phyloP scores from a whole-genome alignment of 1,140 invertebrate species.

The Radopholus similis region DNA sequence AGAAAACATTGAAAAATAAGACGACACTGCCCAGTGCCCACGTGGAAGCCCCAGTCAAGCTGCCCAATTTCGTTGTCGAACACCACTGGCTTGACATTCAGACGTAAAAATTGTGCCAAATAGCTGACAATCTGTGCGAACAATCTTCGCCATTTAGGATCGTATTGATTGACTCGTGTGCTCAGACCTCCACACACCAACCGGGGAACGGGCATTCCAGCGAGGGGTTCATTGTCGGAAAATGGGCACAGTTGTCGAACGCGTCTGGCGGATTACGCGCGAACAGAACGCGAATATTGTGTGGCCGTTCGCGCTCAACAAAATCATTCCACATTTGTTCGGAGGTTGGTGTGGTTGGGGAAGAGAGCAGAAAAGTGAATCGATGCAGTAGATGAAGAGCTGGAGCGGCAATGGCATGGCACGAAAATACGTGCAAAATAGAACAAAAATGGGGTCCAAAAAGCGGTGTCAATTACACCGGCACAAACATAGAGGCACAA shows the following conservation, averaged over 20 bases:
- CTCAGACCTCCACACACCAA: constrained; percentile 37
- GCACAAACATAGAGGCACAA: too few relatives aligned
- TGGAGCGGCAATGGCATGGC: too few relatives aligned
- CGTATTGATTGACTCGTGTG: not conserved
- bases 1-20: too few relatives aligned
- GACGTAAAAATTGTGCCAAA: constrained; percentile 27
- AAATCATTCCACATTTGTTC: too few relatives aligned
- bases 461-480: too few relatives aligned
- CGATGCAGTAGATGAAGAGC: too few relatives aligned
- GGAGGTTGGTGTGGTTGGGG: too few relatives aligned
- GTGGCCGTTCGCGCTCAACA: too few relatives aligned
- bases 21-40: too few relatives aligned
- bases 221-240: constrained; percentile 33
- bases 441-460: too few relatives aligned
- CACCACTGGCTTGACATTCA: constrained; percentile 32
- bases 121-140: constrained; percentile 35
- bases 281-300: constrained; percentile 10
- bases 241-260: constrained; percentile 37
- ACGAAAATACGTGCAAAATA: too few relatives aligned
- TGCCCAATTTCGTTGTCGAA: constrained; percentile 13
- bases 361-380: too few relatives aligned
- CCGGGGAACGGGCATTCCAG: constrained; percentile 36
- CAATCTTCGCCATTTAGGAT: not conserved
- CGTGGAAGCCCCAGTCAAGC: constrained; percentile 32
- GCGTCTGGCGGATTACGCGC: constrained; percentile 20